These are phyloP conservation scores for Delphinus delphis DNA, from an alignment of 2,113 vertebrate species.

Conservation along the genomic window DNA sequence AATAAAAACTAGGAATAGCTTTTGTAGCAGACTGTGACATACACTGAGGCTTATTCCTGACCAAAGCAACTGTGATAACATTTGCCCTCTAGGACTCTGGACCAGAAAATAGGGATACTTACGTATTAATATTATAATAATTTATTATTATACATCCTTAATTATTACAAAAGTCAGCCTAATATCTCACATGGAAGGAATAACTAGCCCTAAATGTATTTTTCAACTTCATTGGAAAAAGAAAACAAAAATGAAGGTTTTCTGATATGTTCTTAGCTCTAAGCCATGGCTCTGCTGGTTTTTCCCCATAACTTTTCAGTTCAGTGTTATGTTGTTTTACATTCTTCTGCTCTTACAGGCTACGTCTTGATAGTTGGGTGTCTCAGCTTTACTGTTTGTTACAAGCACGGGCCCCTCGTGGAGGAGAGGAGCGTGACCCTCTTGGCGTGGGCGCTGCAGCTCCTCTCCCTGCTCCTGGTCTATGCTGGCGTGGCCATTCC, in stretches of 20 bases:
- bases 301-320: neutral
- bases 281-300: neutral
- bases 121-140: neutral
- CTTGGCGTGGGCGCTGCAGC: slow-evolving; percentile 79
- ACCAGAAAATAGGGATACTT: neutral
- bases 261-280: neutral
- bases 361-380: slow-evolving; percentile 82
- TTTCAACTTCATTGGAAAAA: neutral
- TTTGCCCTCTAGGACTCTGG: neutral
- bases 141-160: neutral
- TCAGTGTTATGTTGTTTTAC: neutral
- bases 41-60: neutral
- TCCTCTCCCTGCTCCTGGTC: slow-evolving; percentile 81
- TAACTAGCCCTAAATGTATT: neutral
- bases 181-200: neutral
- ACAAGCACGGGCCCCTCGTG: slow-evolving; percentile 82
- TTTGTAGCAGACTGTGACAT: neutral
- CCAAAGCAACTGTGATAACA: neutral
- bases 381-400: slow-evolving; percentile 84
- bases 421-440: slow-evolving; percentile 76
- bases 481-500: slow-evolving; percentile 81
- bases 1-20: neutral
- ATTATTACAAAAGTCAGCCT: neutral
- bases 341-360: slow-evolving; percentile 77
- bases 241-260: neutral